phyloP scores from a whole-genome alignment of 2,113 vertebrate genomes.

The Sciurus niger region DNA sequence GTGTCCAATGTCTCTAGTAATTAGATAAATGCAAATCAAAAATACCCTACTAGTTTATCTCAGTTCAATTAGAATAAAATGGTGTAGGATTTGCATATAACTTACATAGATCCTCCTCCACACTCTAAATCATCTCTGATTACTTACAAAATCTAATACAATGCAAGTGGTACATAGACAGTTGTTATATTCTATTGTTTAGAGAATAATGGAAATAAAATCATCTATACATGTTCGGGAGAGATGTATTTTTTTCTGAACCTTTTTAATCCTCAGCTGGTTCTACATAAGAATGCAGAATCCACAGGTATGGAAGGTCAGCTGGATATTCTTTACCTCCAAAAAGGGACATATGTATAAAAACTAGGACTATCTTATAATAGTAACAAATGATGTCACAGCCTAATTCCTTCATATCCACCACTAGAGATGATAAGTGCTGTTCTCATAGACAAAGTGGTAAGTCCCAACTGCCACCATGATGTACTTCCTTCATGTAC shows the following conservation, averaged over 20 bases:
- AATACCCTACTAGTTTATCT: no score
- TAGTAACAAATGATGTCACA: not conserved
- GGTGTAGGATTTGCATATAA: fast-evolving
- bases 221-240: not conserved
- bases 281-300: not conserved
- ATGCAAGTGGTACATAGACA: not conserved
- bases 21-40: no score
- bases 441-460: not conserved
- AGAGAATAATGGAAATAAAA: not conserved
- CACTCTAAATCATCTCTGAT: not conserved
- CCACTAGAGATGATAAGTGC: not conserved
- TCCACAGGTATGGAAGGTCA: not conserved
- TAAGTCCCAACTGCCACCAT: not conserved
- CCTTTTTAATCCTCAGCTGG: not conserved
- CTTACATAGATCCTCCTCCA: not conserved
- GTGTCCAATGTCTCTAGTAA: no score
- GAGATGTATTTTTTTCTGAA: not conserved
- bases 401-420: not conserved
- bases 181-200: not conserved
- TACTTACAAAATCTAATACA: not conserved
- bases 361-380: not conserved
- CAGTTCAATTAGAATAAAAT: not conserved
- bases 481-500: not conserved
- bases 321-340: not conserved
- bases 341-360: not conserved